Evolutionary conservation across 2,888 invertebrate species (phyloP).

Genomic region (Trichopoda pennipes): DNA sequence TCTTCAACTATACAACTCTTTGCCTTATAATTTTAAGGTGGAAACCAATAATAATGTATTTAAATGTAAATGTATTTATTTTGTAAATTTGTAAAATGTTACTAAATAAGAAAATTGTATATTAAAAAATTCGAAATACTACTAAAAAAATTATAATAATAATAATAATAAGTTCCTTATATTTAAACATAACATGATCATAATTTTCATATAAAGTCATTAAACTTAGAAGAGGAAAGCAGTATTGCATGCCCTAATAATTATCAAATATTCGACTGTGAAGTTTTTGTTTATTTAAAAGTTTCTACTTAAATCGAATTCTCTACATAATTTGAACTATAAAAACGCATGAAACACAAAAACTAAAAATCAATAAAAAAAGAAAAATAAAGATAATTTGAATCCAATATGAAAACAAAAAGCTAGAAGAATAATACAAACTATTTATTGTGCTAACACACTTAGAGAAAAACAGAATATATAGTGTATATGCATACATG

Average conservation of each 20-base stretch:
- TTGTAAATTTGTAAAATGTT: too few species aligned
- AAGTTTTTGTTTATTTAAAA: constrained; percentile 4
- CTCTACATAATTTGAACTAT: constrained; percentile 21
- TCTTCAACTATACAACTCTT: too few species aligned
- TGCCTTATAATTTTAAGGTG: too few species aligned
- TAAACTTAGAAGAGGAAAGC: constrained; percentile 38
- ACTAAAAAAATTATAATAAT: too few species aligned
- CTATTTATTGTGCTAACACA: background rate
- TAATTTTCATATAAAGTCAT: constrained; percentile 33
- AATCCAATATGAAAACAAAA: constrained; percentile 27
- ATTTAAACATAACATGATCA: too few species aligned
- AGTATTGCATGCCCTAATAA: constrained; percentile 14
- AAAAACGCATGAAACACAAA: constrained; percentile 20
- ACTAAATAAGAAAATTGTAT: too few species aligned
- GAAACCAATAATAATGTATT: too few species aligned
- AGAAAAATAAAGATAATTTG: background rate
- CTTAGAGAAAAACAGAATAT: too few species aligned
- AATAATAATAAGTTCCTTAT: too few species aligned
- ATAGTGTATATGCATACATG: background rate
- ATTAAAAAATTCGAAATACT: too few species aligned
- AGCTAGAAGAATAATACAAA: background rate
- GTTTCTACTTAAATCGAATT: constrained; percentile 7
- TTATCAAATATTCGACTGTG: constrained; percentile 4
- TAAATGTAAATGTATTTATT: too few species aligned
- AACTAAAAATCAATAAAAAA: constrained; percentile 43